Percentiles rank a stretch among this genome's conserved stretches.
phyloP scores from a whole-genome alignment of 2,113 vertebrate species.

The Orycteropus afer region DNA sequence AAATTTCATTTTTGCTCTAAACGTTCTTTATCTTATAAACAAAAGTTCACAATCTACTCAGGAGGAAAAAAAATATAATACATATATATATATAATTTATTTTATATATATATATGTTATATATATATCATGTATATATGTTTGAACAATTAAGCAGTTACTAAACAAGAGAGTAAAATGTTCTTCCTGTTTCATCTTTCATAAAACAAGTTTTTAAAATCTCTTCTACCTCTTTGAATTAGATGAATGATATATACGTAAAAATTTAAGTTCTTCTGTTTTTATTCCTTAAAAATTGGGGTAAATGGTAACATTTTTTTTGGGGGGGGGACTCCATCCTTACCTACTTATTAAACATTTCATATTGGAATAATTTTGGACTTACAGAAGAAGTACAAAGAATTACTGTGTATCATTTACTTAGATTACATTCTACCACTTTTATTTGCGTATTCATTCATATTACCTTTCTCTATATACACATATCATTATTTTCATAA shows the following conservation, averaged over 20 bases:
- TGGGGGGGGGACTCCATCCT: background rate
- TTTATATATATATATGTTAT: too few species aligned
- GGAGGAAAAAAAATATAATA: slow-evolving; percentile 48
- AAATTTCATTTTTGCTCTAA: slow-evolving; percentile 82
- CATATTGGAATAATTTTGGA: slow-evolving; percentile 37
- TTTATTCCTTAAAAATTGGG: background rate
- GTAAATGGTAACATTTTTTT: background rate
- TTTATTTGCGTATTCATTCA: background rate
- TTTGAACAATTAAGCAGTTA: slow-evolving; percentile 72
- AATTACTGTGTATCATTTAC: background rate
- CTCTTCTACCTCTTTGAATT: background rate
- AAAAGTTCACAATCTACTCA: slow-evolving; percentile 56
- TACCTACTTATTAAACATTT: background rate
- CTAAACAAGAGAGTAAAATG: slow-evolving; percentile 69
- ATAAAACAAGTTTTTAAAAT: slow-evolving; percentile 66
- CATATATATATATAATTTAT: too few species aligned
- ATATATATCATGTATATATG: background rate
- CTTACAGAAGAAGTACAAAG: slow-evolving; percentile 6
- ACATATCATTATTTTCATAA: background rate
- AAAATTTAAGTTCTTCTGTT: slow-evolving; percentile 6
- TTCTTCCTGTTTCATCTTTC: slow-evolving; percentile 60
- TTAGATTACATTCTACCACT: background rate
- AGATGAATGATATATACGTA: slow-evolving; percentile 8
- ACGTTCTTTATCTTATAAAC: slow-evolving; percentile 76
- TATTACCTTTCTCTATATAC: background rate